Percentiles rank a stretch among this genome's conserved stretches.
These are phyloP conservation scores for Standfussiana lucernea DNA, from an alignment of 2,888 invertebrate genomes.

Conservation along the genomic window DNA sequence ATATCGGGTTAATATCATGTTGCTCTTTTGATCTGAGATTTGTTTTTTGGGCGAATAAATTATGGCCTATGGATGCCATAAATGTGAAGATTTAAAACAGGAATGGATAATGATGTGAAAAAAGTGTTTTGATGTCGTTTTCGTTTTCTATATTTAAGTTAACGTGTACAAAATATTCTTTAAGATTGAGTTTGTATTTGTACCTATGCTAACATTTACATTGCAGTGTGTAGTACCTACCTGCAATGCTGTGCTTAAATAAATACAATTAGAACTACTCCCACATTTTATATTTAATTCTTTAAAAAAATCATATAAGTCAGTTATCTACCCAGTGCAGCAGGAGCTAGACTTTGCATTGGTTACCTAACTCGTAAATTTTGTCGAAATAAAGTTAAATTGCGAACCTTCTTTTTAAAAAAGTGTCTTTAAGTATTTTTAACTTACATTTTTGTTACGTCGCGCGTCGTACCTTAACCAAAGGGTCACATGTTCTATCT, in stretches of 20 bases:
- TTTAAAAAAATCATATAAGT: neutral
- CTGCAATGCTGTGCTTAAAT: neutral
- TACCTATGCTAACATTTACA: neutral
- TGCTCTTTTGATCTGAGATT: slow-evolving; percentile 40
- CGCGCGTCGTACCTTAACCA: no score
- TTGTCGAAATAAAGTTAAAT: neutral
- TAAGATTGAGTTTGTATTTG: neutral
- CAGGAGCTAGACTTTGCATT: slow-evolving; percentile 9
- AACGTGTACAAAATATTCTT: neutral
- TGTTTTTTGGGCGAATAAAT: slow-evolving; percentile 4
- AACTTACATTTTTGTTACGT: neutral
- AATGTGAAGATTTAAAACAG: neutral
- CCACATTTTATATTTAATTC: neutral
- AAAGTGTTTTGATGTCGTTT: neutral
- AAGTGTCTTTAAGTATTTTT: neutral
- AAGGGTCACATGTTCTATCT: neutral
- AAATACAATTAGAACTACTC: neutral
- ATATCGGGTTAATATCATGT: slow-evolving; percentile 65
- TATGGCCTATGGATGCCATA: neutral
- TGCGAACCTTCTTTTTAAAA: neutral
- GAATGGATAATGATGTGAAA: neutral
- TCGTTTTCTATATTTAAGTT: neutral
- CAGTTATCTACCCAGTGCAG: slow-evolving; percentile 4
- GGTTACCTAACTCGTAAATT: slow-evolving; percentile 21
- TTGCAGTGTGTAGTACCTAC: neutral